phyloP scores from a whole-genome alignment of 1,140 invertebrate genomes.

The Himalopsyche phryganea region DNA sequence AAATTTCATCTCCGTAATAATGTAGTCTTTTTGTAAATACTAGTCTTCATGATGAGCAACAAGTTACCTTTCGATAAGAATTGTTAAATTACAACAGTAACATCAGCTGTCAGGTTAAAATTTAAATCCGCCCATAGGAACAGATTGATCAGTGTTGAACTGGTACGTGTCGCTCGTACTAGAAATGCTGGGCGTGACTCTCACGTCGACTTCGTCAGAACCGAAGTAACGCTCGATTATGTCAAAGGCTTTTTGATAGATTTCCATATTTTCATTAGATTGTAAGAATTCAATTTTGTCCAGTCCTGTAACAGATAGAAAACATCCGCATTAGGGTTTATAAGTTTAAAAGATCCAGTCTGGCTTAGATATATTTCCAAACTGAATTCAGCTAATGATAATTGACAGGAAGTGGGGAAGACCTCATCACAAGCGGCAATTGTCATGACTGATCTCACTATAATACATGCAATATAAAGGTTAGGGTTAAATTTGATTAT shows the following conservation, averaged over 20 bases:
- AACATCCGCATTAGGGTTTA: no score
- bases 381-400: no score
- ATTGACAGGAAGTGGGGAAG: no score
- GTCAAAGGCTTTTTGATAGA: constrained; percentile 94
- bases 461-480: no score
- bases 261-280: constrained; percentile 93
- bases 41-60: background rate
- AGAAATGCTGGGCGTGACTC: constrained; percentile 75
- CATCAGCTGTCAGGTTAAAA: constrained; percentile 59
- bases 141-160: constrained; percentile 68
- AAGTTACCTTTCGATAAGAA: background rate
- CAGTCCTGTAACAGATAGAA: constrained; percentile 67
- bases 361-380: no score
- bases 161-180: constrained; percentile 74
- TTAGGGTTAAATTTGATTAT: no score
- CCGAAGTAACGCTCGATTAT: constrained; percentile 96
- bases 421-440: no score
- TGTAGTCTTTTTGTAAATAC: background rate
- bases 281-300: constrained; percentile 98
- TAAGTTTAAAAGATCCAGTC: no score
- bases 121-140: constrained; percentile 74
- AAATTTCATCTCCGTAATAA: background rate
- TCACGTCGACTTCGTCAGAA: constrained; percentile 80
- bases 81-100: background rate
- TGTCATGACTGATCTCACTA: no score